phyloP scores from a whole-genome alignment of 2,888 invertebrate species.

The Nemotelus pantherinus region DNA sequence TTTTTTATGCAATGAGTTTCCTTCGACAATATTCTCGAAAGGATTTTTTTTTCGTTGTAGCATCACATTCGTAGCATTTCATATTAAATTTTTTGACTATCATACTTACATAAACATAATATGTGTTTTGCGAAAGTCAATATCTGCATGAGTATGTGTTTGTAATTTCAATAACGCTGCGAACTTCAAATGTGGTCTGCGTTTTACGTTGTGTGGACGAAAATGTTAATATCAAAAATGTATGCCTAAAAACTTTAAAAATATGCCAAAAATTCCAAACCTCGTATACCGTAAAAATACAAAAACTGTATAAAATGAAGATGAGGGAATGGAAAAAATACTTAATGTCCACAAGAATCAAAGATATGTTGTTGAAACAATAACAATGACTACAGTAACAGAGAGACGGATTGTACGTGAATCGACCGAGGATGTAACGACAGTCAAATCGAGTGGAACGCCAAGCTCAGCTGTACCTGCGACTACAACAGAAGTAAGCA shows the following conservation, averaged over 20 bases:
- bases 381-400: conserved; percentile 75
- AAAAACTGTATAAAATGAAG: conserved; percentile 47
- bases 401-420: conserved; percentile 70
- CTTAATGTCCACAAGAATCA: conserved; percentile 62
- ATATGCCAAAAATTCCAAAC: conserved; percentile 43
- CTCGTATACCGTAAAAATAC: conserved; percentile 43
- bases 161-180: conserved; percentile 55
- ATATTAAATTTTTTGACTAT: conserved; percentile 5
- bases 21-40: neutral
- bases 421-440: conserved; percentile 59
- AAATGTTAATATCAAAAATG: neutral
- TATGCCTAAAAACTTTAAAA: conserved; percentile 30
- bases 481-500: neutral
- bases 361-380: conserved; percentile 72
- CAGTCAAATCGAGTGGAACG: conserved; percentile 44
- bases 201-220: conserved; percentile 51
- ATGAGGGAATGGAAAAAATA: conserved; percentile 55
- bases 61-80: conserved; percentile 17
- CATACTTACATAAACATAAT: conserved; percentile 27
- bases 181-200: conserved; percentile 52
- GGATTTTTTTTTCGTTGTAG: conserved; percentile 29
- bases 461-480: conserved; percentile 14
- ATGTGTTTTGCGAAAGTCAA: conserved; percentile 48
- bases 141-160: conserved; percentile 53
- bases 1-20: conserved; percentile 11